Conservation (phyloP, 2,797 vertebrate species). For the Peromyscus eremicus region DNA sequence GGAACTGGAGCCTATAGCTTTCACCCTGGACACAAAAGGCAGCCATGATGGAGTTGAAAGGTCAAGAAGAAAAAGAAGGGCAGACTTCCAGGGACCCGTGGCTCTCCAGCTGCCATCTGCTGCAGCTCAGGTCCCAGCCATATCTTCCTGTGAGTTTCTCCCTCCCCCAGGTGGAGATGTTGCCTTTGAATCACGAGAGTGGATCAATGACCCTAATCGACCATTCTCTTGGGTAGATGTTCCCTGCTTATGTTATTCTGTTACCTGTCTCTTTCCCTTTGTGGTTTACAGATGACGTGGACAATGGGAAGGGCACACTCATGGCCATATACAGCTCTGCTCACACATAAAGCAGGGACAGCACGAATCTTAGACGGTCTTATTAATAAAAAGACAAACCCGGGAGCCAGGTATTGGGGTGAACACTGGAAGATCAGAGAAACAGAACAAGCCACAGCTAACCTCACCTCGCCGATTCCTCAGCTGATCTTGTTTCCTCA, state of each 20-base stretch:
- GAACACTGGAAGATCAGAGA: too few species aligned
- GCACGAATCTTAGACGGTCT: too few species aligned
- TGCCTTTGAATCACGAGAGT: conserved; percentile 47
- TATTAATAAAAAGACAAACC: too few species aligned
- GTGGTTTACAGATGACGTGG: conserved; percentile 48
- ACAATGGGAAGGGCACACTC: background rate
- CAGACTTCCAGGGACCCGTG: background rate
- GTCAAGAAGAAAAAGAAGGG: conserved; percentile 80
- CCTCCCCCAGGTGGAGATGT: conserved; percentile 43
- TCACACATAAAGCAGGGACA: background rate
- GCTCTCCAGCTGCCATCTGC: conserved; percentile 59
- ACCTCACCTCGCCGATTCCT: too few species aligned
- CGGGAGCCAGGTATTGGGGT: too few species aligned
- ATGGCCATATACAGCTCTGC: background rate
- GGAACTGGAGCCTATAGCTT: conserved; percentile 69
- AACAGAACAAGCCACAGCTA: too few species aligned
- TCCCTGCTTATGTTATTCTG: conserved; percentile 21
- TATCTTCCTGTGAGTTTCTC: conserved; percentile 30
- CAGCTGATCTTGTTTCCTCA: too few species aligned
- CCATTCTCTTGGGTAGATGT: background rate
- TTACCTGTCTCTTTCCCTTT: background rate
- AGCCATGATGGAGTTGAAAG: conserved; percentile 71
- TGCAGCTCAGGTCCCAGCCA: conserved; percentile 57
- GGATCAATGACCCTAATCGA: conserved; percentile 20
- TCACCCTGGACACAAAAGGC: conserved; percentile 71